phyloP scores from a whole-genome alignment of 2,113 vertebrate genomes.

The Coturnix japonica region DNA sequence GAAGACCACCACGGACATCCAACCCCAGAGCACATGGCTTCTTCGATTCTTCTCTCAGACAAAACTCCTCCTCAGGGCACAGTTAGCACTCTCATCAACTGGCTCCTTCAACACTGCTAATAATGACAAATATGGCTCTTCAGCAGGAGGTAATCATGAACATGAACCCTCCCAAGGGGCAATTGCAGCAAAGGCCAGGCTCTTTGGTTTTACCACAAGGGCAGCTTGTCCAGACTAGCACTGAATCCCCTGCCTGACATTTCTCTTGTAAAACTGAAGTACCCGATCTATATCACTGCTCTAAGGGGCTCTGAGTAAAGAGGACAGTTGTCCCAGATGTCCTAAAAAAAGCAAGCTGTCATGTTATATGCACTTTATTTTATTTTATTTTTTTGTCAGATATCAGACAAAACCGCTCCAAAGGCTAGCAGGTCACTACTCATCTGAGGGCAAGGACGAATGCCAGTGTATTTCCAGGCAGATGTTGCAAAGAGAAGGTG shows the following conservation, averaged over 20 bases:
- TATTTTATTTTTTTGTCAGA: too few relatives aligned
- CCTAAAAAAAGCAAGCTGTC: too few relatives aligned
- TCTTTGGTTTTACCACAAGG: not conserved
- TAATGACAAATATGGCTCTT: not conserved
- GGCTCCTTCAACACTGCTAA: not conserved
- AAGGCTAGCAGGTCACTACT: not conserved
- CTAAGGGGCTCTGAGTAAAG: too few relatives aligned
- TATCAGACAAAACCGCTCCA: too few relatives aligned
- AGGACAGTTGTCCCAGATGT: too few relatives aligned
- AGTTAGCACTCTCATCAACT: not conserved
- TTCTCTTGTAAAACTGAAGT: not conserved
- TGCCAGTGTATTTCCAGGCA: not conserved
- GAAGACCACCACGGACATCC: not conserved
- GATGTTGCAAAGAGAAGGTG: not conserved
- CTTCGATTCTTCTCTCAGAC: not conserved
- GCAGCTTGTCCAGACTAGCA: not conserved
- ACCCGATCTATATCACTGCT: not conserved
- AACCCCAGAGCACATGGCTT: not conserved
- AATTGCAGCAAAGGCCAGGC: not conserved
- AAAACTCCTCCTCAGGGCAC: not conserved
- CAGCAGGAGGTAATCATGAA: not conserved
- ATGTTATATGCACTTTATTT: too few relatives aligned
- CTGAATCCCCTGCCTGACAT: not conserved
- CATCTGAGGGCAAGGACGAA: not conserved
- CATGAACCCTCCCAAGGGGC: not conserved